Evolutionary conservation across 2,888 invertebrate genomes (phyloP).

Genomic region (Laothoe populi): DNA sequence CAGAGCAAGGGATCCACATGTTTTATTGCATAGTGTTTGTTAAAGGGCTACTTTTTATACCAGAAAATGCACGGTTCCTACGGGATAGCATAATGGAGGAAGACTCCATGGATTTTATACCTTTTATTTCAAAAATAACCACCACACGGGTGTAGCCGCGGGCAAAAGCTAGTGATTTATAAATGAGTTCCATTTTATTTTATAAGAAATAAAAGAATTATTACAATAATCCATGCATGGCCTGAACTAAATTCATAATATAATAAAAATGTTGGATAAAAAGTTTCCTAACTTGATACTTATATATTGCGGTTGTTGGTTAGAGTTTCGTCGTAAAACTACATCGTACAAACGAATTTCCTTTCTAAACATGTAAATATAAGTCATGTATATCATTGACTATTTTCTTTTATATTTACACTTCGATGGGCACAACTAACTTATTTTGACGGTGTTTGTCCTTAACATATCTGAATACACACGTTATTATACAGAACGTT

Average conservation of each 20-base stretch:
- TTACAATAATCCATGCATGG: not conserved
- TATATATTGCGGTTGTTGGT: slow-evolving; percentile 17
- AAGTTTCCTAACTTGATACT: slow-evolving; percentile 1
- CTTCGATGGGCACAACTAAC: not conserved
- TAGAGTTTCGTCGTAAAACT: slow-evolving; percentile 9
- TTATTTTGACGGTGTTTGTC: slow-evolving; percentile 1
- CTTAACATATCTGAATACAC: not conserved
- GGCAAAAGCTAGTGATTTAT: too few species aligned
- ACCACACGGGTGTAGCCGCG: too few species aligned
- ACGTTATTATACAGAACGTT: not conserved
- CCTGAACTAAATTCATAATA: not conserved
- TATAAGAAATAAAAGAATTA: not conserved
- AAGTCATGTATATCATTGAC: not conserved
- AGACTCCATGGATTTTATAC: too few species aligned
- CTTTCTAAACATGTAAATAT: not conserved
- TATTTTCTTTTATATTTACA: slow-evolving; percentile 16
- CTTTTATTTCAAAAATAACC: too few species aligned
- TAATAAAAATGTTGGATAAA: slow-evolving; percentile 2
- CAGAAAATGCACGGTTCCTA: too few species aligned
- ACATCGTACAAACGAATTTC: not conserved
- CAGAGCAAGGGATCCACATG: too few species aligned
- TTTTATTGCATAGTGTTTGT: too few species aligned
- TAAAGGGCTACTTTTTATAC: too few species aligned
- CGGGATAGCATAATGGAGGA: too few species aligned
- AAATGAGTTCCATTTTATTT: not conserved